phyloP scores from a whole-genome alignment of 2,113 vertebrate genomes.

The Pleuronectes platessa region DNA sequence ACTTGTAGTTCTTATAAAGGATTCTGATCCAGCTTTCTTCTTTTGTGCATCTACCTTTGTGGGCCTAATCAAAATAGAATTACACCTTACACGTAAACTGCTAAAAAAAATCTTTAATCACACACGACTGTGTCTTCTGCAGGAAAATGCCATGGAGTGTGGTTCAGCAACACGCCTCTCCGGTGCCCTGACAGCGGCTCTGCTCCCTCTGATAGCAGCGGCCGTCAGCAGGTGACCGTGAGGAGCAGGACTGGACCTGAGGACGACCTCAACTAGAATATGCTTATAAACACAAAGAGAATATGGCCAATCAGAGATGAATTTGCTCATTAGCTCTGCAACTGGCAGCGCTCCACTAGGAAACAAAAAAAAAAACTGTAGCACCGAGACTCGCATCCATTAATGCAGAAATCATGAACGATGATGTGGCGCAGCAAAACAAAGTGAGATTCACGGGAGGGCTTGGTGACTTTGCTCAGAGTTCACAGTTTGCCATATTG shows the following conservation, averaged over 20 bases:
- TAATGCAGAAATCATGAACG: slow-evolving; percentile 53
- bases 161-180: slow-evolving; percentile 85
- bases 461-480: slow-evolving; percentile 35
- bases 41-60: too few species aligned
- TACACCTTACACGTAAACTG: too few species aligned
- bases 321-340: slow-evolving; percentile 55
- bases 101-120: too few species aligned
- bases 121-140: slow-evolving; percentile 28
- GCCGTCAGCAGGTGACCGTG: slow-evolving; percentile 91
- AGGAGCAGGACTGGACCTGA: slow-evolving; percentile 22
- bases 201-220: slow-evolving; percentile 83
- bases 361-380: slow-evolving; percentile 35
- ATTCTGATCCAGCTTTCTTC: too few species aligned
- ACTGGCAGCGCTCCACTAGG: slow-evolving; percentile 43
- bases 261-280: slow-evolving; percentile 52
- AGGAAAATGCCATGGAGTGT: slow-evolving; percentile 97
- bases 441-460: slow-evolving; percentile 11
- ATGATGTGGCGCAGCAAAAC: slow-evolving; percentile 21
- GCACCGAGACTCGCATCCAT: slow-evolving; percentile 54
- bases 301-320: slow-evolving; percentile 55
- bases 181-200: slow-evolving; percentile 72
- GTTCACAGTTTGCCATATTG: slow-evolving; percentile 15
- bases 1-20: too few species aligned
- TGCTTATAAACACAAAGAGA: slow-evolving; percentile 62
- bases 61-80: too few species aligned